Conservation (phyloP, 2,113 vertebrate species). For the Herpetotheres cachinnans region DNA sequence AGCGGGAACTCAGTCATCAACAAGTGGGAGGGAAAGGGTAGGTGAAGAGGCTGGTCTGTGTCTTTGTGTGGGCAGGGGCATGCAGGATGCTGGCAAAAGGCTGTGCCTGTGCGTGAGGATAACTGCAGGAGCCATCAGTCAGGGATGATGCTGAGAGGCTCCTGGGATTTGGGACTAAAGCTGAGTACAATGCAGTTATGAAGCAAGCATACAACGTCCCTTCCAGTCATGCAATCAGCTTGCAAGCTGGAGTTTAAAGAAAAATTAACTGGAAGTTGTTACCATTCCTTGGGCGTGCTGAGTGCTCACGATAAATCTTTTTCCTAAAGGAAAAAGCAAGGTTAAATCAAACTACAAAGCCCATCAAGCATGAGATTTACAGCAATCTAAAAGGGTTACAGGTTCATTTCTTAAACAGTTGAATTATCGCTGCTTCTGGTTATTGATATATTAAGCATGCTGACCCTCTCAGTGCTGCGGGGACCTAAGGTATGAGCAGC, state of each 20-base stretch:
- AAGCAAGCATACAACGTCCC: neutral
- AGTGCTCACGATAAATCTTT: neutral
- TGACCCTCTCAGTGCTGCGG: neutral
- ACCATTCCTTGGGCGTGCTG: neutral
- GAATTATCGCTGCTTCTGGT: constrained; percentile 15
- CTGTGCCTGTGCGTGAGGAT: rapidly evolving
- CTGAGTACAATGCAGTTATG: neutral
- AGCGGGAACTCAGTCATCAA: neutral
- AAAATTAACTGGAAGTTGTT: neutral
- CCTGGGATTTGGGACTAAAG: neutral
- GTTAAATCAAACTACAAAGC: constrained; percentile 52
- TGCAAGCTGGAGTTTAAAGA: neutral
- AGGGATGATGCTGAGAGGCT: neutral
- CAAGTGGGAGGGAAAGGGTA: neutral
- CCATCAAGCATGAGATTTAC: constrained; percentile 56
- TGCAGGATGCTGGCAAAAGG: neutral
- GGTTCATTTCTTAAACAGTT: constrained; percentile 31
- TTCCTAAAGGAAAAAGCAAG: constrained; percentile 52
- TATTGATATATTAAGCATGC: neutral
- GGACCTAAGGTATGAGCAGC: constrained; percentile 85
- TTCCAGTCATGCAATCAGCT: neutral
- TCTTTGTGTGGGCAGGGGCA: rapidly evolving
- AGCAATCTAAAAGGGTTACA: constrained; percentile 30
- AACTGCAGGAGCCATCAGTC: neutral
- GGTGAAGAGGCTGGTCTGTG: neutral